Percentiles rank a stretch among this genome's conserved stretches.
Evolutionary conservation across 1,140 invertebrate species (phyloP).

Genomic region (Drusus annulatus): DNA sequence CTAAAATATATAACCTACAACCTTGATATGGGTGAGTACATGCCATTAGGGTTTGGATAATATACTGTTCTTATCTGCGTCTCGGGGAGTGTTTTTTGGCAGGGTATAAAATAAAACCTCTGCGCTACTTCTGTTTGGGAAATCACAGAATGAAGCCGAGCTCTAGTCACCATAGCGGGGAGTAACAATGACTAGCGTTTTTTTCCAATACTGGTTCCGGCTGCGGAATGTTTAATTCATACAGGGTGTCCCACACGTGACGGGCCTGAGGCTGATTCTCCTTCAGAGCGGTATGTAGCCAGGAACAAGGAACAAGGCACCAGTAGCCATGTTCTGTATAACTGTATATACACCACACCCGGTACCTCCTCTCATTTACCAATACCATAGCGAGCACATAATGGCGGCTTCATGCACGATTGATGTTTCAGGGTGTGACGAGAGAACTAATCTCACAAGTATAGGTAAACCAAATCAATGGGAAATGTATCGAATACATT

Average conservation of each 20-base stretch:
- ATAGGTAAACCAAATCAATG: too few species aligned
- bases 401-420: too few species aligned
- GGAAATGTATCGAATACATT: too few species aligned
- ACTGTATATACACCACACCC: neutral
- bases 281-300: neutral
- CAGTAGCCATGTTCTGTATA: too few species aligned
- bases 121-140: neutral
- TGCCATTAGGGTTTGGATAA: too few species aligned
- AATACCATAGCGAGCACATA: too few species aligned
- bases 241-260: slow-evolving; percentile 5
- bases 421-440: too few species aligned
- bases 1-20: too few species aligned
- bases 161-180: neutral
- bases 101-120: neutral
- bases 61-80: too few species aligned
- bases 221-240: slow-evolving; percentile 21
- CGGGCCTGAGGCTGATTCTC: neutral
- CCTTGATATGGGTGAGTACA: too few species aligned
- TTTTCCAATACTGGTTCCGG: slow-evolving; percentile 12
- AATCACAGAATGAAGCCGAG: neutral
- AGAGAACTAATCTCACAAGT: too few species aligned
- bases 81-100: neutral
- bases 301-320: too few species aligned
- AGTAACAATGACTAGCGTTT: slow-evolving; percentile 22
- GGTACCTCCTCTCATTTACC: neutral